Base-by-base conservation (phyloP, 2,888 invertebrate species). In the Pedicia rivosa region DNA sequence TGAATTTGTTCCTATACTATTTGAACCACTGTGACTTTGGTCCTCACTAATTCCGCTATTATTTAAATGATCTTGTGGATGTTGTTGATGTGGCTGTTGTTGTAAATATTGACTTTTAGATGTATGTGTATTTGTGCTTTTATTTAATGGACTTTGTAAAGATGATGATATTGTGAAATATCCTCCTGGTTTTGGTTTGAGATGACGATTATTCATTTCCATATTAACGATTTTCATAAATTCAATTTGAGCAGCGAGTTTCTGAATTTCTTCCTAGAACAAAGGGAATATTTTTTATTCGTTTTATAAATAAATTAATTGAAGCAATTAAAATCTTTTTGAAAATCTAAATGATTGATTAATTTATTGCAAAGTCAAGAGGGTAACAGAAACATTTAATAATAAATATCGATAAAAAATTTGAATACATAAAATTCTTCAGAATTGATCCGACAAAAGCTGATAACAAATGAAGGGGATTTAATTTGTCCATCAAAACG, bases 151-250 rank as follows among this genome's bases (percentile, higher is more conserved):
- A 38, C 57, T 59, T 47, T 62, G 61, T 44, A 60, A 59, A 13
- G 68, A 66, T 37, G 69, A 66, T 12, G 58, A 54, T 35, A 71
- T 66, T 36, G 74, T 78, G 61, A 86, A 86, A 61, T 84, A 84
- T 2, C 84, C 78, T 14, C 84, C 83, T 2, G 76, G 73, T 47
- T 82, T 78, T 42, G 84, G 84, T 49, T 84, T 80, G 47, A 90
- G 63, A 58, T 88, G 88, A 5, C 87, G 69, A 59, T 90, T 90
- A 65, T 88, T 83, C 68, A 84, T 77, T 62, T 87, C 84, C 88
- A 90, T 88, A 53, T 87, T 83, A 14, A 88, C 86, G 57, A 87
- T 87, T 65, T 86, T 86, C 84, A 88, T 86, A 61, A 84, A 84
- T 59, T 90, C 88, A 47, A 90, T 87, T 61, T 88, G 87, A 16